Evolutionary conservation across 2,888 invertebrate species (phyloP), one percentile per base, ranked within the genome.

Genomic region (Apamea epomidion): DNA sequence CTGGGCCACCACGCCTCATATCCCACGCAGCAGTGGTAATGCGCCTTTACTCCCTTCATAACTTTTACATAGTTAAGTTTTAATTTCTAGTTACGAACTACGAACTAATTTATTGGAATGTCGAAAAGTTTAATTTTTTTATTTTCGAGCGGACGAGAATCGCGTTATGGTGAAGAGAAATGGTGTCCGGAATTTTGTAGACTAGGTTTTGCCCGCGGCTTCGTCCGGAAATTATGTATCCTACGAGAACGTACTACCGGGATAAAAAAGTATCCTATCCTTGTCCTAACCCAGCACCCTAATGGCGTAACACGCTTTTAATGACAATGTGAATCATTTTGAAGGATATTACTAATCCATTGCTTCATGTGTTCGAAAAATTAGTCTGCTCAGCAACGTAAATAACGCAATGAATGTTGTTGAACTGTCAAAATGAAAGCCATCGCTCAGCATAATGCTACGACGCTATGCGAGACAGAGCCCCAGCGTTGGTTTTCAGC

Each of bases 61-160:
- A 82, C 84, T 78, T 78, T 74, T 58, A 58, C 68, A 74, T 85
- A 85, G 85, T 82, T 85, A 74, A 73, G 67, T 81, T 86, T 86
- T 83, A 83, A 86, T 86, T 78, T 78, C 83, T 86, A 79, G 54
- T 86, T 79, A 37, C 54, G 64, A 82, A 84, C 70, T 80, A 81
- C 67, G 76, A 78, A 83, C 80, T 80, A 85, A 88, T 88, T 88
- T 78, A 83, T 82, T 78, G 76, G 25, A 78, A 77, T 71, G 76
- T 75, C 75, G 74, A 70, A 74, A 86, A 78, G 58, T 85, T 85
- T 74, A 32, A 0, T 48, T 48, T 72, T 71, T 80, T 58, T 10
- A 16, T 71, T 74, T 74, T 51, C 0, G 18, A 4, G 42, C 25
- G n/a, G 10, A 42, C 12, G 18, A 14, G 25, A 12, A 54, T 78